Evolutionary conservation across 1,140 invertebrate species (phyloP).

Genomic region (Diploscapter pachys): DNA sequence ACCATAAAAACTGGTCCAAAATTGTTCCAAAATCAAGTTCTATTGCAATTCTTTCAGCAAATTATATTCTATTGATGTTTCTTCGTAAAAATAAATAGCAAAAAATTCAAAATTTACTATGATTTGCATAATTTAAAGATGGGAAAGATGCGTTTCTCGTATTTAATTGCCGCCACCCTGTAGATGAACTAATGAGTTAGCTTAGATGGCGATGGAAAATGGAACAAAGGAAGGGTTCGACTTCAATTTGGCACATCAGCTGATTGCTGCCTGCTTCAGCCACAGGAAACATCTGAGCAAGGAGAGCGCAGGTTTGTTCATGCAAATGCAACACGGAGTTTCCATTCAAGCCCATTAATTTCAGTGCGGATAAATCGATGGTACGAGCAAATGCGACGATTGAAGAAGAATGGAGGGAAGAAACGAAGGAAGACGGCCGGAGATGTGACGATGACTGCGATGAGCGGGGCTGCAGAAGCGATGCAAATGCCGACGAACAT

Average conservation of each 20-base stretch:
- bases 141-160: too few species aligned
- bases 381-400: constrained; percentile 30
- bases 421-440: constrained; percentile 5
- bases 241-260: constrained; percentile 21
- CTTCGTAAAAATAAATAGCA: too few species aligned
- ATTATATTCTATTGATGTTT: too few species aligned
- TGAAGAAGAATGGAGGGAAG: constrained; percentile 33
- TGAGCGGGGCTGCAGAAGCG: too few species aligned
- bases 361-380: constrained; percentile 26
- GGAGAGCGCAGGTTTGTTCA: constrained; percentile 3
- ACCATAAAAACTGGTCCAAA: too few species aligned
- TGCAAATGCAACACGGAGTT: neutral
- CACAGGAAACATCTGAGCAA: constrained; percentile 27
- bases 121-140: too few species aligned
- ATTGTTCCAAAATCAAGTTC: neutral
- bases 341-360: neutral
- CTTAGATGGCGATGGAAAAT: constrained; percentile 20
- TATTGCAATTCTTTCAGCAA: neutral
- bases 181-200: neutral
- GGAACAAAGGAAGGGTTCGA: constrained; percentile 27
- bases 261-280: constrained; percentile 21
- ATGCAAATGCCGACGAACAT: too few species aligned
- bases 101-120: too few species aligned
- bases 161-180: too few species aligned
- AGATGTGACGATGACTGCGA: too few species aligned